phyloP scores from a whole-genome alignment of 2,888 invertebrate species.

The Crioceris asparagi region DNA sequence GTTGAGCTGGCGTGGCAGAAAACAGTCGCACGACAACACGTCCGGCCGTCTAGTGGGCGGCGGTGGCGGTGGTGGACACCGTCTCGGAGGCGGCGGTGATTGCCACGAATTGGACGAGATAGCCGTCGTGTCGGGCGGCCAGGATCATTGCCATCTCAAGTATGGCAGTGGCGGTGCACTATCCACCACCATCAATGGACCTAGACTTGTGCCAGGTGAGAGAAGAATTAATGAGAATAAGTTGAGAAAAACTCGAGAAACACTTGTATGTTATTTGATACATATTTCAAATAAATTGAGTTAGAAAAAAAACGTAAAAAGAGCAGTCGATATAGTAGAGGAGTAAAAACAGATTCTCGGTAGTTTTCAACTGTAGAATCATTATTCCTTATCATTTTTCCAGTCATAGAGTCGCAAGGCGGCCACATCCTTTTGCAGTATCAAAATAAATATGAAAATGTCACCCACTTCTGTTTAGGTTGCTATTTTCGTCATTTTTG shows the following conservation, averaged over 20 bases:
- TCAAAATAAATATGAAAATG: too few species aligned
- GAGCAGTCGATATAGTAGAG: too few species aligned
- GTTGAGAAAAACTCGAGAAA: too few species aligned
- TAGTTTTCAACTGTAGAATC: too few species aligned
- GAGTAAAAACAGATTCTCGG: too few species aligned
- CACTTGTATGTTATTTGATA: too few species aligned
- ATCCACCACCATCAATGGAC: conserved; percentile 48
- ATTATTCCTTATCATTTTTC: too few species aligned
- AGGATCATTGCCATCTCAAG: conserved; percentile 44
- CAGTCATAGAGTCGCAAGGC: too few species aligned
- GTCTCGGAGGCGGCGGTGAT: conserved; percentile 24
- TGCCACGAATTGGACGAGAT: conserved; percentile 56
- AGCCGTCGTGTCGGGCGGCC: conserved; percentile 51
- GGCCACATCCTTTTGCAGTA: too few species aligned
- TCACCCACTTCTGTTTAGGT: too few species aligned
- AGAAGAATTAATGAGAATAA: not conserved
- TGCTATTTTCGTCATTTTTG: too few species aligned
- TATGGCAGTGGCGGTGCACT: conserved; percentile 46
- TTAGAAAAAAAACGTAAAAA: too few species aligned
- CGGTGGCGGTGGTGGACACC: conserved; percentile 18
- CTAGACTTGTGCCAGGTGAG: conserved; percentile 48
- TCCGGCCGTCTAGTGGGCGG: conserved; percentile 40
- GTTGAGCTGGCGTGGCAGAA: conserved; percentile 49
- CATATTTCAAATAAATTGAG: conserved; percentile 2
- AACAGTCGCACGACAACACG: conserved; percentile 46